Evolutionary conservation across 2,113 vertebrate genomes (phyloP), one percentile per base, ranked within the genome.

Genomic region (Capricornis sumatraensis): DNA sequence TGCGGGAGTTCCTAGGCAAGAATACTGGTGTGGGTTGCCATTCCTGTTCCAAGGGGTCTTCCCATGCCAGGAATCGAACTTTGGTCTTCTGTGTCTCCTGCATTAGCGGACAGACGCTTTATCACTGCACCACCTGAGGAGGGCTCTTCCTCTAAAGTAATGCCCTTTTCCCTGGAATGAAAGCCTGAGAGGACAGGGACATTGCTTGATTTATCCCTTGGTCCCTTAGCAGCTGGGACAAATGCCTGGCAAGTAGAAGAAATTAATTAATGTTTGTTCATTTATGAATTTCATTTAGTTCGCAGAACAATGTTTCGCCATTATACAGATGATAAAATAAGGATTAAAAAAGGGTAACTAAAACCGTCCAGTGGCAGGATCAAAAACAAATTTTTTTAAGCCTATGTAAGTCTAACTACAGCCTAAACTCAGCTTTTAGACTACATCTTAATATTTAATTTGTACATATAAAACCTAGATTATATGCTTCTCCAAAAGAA

Each of bases 361-460:
- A 89, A 78, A 78, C 57, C 36, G 6, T 47, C 60, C 27, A 58
- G 45, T 71, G 86, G 17, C 14, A 78, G 33, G n/a, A 40, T 50
- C 27, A 40, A 76, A 36, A 84, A 87, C 87, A 79, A 79, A 60
- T 25, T 71, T 64, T 71, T 71, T 12, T 43, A 76, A 64, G 88
- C 25, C 33, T 79, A 25, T 2, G 4, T 79, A 58, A 58, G 57
- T 91, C 71, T 57, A 76, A 87, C 21, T 87, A 16, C 19, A 55
- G 4, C 50, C 83, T 95, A 94, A 84, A 81, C 36, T 81, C 17
- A 78, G 82, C 67, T 93, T 95, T 50, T 96, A 67, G 64, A 76
- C 6, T 30, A 85, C 23, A 52, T 55, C 94, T 94, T 81, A 55
- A 33, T 10, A 76, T 97, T 96, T 94, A 53, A 88, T 86, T 90